These are phyloP conservation scores for Ptyas mucosa DNA, from an alignment of 2,113 vertebrate genomes.

Conservation along the genomic window DNA sequence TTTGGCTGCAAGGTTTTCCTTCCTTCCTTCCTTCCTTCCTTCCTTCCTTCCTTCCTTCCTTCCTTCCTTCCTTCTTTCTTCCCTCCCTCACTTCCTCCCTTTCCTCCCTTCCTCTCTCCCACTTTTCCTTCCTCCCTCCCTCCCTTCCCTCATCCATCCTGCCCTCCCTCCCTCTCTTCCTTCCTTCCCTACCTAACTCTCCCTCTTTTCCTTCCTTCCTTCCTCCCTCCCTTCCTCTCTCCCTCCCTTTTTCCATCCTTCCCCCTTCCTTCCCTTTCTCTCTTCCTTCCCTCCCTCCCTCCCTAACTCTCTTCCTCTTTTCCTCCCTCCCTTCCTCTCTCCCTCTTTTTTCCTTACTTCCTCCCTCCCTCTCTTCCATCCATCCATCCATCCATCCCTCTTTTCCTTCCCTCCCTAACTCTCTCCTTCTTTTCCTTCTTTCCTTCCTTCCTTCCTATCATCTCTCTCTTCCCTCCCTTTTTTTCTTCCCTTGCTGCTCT, in stretches of 20 bases:
- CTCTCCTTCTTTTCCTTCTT: rapidly evolving
- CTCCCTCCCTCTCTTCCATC: rapidly evolving
- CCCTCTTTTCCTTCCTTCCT: no score
- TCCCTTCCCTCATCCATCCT: not conserved
- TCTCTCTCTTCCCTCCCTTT: no score
- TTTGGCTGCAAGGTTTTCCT: not conserved
- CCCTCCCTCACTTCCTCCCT: no score
- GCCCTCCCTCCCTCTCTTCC: not conserved
- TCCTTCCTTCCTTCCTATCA: no score
- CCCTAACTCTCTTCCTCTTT: rapidly evolving
- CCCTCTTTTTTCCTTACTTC: no score
- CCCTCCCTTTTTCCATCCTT: rapidly evolving
- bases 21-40: not conserved
- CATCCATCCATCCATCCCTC: no score
- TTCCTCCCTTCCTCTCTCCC: not conserved
- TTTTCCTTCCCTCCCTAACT: no score
- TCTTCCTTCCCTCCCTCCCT: no score
- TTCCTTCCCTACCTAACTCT: no score
- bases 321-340: no score
- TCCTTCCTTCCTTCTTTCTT: not conserved
- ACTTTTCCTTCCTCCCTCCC: not conserved
- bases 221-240: rapidly evolving
- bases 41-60: no score
- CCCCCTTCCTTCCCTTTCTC: rapidly evolving
- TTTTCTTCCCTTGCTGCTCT: no score